Base-by-base conservation (phyloP, 2,888 invertebrate genomes). In the Athalia cordata region DNA sequence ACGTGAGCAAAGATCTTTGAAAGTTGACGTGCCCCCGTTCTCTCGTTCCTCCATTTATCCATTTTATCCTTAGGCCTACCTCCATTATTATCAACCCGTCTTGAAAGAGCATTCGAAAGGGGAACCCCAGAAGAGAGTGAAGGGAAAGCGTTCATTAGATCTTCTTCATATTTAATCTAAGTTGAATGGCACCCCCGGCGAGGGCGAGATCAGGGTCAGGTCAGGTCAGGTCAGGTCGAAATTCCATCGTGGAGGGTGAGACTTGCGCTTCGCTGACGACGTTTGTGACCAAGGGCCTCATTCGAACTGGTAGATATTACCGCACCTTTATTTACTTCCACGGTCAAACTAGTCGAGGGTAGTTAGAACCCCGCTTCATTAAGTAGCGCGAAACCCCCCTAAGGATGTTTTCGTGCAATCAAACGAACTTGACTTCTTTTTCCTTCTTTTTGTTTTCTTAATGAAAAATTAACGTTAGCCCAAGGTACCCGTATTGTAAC, bases 101-200 rank as follows among this genome's bases (percentile, higher is more conserved):
- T 75, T 62, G 75, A 64, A 75, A 62, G 29, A 75, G 64, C 49
- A 11, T 59, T 72, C 47, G 66, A 75, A 72, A 79, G 77, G 82
- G 79, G 78, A 72, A n/a, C 7, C 8, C 55, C n/a, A 68, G 74
- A 77, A 76, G 80, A 70, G 81, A 74, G 75, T 78, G 78, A 77
- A 79, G 81, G 76, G 79, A 81, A 62, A 74, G 77, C 80, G 80
- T 84, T 86, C 86, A 81, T 86, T 85, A 85, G 82, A 79, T 81
- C 82, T 83, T 81, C 82, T 84, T 85, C 84, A 82, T 81, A 81
- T 85, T 86, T 85, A 87, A 86, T 87, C 84, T 84, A 62, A 80
- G 81, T 78, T 80, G 83, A 86, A 86, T 84, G 79, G 72, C 57
- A 64, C 62, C 61, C 78, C 72, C 62, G 62, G 72, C 72, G 13